Percentiles rank a stretch among this genome's conserved stretches.
Conservation (phyloP, 1,140 invertebrate species). For the Antheraea pernyi region DNA sequence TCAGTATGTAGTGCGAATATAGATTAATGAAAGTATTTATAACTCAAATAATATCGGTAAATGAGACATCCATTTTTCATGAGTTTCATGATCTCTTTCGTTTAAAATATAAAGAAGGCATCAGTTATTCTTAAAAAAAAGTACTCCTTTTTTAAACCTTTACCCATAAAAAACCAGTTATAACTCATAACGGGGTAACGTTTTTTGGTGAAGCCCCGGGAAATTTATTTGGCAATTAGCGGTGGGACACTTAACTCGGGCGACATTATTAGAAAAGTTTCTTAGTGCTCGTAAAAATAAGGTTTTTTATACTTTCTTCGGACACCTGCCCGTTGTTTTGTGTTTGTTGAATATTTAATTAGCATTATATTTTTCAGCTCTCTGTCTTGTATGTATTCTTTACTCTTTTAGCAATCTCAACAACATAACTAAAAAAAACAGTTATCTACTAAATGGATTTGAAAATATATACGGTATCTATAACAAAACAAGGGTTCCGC, state of each 20-base stretch:
- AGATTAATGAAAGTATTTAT: too few relatives aligned
- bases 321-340: background rate
- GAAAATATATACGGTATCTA: too few relatives aligned
- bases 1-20: too few relatives aligned
- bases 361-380: background rate
- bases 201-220: slow-evolving; percentile 1
- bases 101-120: too few relatives aligned
- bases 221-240: slow-evolving; percentile 5
- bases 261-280: slow-evolving; percentile 1
- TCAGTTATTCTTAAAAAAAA: too few relatives aligned
- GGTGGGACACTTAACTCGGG: background rate
- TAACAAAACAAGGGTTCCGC: too few relatives aligned
- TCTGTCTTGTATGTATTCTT: background rate
- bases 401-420: too few relatives aligned
- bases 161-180: background rate
- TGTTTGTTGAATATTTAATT: background rate
- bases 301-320: background rate
- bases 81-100: too few relatives aligned
- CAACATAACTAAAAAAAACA: too few relatives aligned
- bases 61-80: too few relatives aligned
- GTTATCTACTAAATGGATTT: too few relatives aligned
- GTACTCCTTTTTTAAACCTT: background rate
- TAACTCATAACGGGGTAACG: slow-evolving; percentile 2
- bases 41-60: too few relatives aligned
- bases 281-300: slow-evolving; percentile 1